phyloP scores from a whole-genome alignment of 1,140 invertebrate genomes.

The Heterodera carotae region DNA sequence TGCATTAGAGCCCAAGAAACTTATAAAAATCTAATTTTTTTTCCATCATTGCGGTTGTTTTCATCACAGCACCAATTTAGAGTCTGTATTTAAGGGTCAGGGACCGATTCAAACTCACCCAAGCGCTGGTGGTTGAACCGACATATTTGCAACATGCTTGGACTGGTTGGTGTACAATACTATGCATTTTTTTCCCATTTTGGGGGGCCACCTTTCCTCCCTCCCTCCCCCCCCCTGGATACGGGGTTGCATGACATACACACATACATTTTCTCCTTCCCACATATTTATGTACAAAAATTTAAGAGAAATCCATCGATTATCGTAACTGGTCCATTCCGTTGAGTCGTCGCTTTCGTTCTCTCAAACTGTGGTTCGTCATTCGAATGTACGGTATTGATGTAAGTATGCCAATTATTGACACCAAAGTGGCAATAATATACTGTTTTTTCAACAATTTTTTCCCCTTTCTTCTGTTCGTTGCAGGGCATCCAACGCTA shows the following conservation, averaged over 20 bases:
- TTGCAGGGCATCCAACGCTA: conserved; percentile 80
- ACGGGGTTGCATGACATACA: no score
- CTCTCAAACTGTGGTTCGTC: conserved; percentile 96
- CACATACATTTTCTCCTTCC: no score
- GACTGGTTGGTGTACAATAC: conserved; percentile 69
- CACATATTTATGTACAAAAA: no score
- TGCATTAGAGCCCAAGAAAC: no score
- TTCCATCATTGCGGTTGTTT: no score
- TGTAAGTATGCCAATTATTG: background rate
- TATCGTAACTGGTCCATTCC: conserved; percentile 97
- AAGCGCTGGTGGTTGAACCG: conserved; percentile 92
- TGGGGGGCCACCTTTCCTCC: no score
- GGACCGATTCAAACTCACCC: conserved; percentile 83
- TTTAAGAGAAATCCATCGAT: conserved; percentile 84
- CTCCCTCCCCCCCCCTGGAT: no score
- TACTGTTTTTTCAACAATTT: background rate
- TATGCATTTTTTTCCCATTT: no score
- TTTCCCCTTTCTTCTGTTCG: background rate
- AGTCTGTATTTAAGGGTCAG: conserved; percentile 73
- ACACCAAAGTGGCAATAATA: background rate
- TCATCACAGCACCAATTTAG: no score
- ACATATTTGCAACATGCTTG: conserved; percentile 96
- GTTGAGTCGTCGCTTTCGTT: conserved; percentile 85
- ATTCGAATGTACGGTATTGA: conserved; percentile 88
- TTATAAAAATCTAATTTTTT: no score